Conservation (phyloP, 2,113 vertebrate genomes). For the Lates calcarifer region DNA sequence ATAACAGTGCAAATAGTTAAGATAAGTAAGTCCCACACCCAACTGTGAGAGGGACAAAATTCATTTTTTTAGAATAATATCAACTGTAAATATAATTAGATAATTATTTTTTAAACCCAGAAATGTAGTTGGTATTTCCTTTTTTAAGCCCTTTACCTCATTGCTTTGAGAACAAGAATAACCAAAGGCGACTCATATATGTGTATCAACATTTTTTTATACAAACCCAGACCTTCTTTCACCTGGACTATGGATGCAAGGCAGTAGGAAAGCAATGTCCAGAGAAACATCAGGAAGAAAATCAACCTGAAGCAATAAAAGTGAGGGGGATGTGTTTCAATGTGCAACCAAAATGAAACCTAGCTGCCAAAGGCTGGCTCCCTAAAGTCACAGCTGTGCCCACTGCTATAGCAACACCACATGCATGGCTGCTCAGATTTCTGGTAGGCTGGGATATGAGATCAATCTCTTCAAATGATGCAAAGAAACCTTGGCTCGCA, state of each 20-base stretch:
- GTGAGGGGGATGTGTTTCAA: background rate
- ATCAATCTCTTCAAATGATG: background rate
- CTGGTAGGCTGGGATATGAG: background rate
- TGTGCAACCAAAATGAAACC: background rate
- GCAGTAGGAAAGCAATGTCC: background rate
- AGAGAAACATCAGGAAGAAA: background rate
- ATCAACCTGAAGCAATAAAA: background rate
- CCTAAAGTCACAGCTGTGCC: background rate
- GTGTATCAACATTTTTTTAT: background rate
- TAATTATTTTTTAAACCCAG: too few species aligned
- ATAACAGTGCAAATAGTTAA: too few species aligned
- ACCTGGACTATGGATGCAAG: background rate
- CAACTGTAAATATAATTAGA: too few species aligned
- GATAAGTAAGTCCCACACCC: too few species aligned
- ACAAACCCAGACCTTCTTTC: background rate
- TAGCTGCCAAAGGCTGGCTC: background rate
- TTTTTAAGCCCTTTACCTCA: background rate
- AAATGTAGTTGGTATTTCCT: too few species aligned
- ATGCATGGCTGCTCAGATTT: background rate
- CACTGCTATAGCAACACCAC: constrained; percentile 9
- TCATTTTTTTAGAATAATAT: too few species aligned
- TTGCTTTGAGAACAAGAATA: background rate
- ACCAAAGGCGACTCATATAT: background rate
- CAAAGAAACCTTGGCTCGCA: background rate
- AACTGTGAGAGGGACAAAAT: too few species aligned